Evolutionary conservation across 1,140 invertebrate species (phyloP).

Genomic region (Hormaphis cornu): DNA sequence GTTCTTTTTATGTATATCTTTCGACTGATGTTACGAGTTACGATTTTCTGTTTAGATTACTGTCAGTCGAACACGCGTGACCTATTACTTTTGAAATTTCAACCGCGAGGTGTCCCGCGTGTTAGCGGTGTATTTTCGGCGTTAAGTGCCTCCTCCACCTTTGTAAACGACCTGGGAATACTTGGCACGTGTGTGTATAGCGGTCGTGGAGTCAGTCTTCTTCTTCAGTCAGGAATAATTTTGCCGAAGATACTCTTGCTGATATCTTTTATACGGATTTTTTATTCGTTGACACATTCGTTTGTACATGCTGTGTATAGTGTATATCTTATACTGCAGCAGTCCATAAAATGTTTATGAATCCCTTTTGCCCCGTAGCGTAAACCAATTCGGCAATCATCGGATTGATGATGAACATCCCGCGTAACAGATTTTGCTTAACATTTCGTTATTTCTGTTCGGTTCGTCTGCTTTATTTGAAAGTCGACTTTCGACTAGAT

Average conservation of each 20-base stretch:
- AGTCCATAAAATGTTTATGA: conserved; percentile 12
- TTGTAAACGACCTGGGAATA: conserved; percentile 1
- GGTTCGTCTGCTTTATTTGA: not conserved
- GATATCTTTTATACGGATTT: not conserved
- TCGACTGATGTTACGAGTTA: not conserved
- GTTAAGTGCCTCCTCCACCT: not conserved
- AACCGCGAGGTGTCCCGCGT: not conserved
- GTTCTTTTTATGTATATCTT: not conserved
- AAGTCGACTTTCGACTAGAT: not conserved
- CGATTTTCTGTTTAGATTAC: conserved; percentile 3
- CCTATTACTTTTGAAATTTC: conserved; percentile 10
- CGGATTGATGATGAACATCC: not conserved
- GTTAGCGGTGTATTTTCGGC: conserved; percentile 1
- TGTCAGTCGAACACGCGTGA: not conserved
- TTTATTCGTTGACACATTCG: not conserved
- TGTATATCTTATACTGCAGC: conserved; percentile 22
- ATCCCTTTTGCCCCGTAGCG: not conserved
- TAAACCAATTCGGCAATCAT: not conserved
- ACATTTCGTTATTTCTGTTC: not conserved
- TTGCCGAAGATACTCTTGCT: conserved; percentile 22
- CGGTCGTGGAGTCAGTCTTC: not conserved
- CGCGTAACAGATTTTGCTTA: not conserved
- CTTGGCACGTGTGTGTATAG: not conserved
- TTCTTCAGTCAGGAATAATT: conserved; percentile 16
- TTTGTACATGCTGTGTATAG: conserved; percentile 33